Evolutionary conservation across 2,113 vertebrate genomes (phyloP), one percentile per base, ranked within the genome.

Genomic region (Tetrao urogallus): DNA sequence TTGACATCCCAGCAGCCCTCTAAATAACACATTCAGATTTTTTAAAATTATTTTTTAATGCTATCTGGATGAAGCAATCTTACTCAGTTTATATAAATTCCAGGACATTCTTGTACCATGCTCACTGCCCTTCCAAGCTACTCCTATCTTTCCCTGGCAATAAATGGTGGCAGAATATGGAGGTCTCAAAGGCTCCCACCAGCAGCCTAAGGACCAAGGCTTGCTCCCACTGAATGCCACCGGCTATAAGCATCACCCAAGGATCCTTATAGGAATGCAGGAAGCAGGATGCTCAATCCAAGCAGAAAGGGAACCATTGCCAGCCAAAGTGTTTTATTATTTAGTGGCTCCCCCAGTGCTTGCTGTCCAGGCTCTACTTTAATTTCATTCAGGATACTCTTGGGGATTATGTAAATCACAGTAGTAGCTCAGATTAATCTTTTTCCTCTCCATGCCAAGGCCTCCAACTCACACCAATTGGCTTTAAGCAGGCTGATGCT

Each of bases 1-100:
- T 74, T 81, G 52, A 69, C 73, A 90, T 86, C 72, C 78, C 79
- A 91, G 76, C 61, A 91, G 79, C 21, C n/a, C 60, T 77, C 64
- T 73, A 91, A 77, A 67, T 71, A 92, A 89, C 69, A 86, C 32
- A 42, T 63, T 66, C 42, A 48, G 60, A 32, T 83, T 17, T 40
- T 24, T 8, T 1, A 25, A 40, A 69, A 32, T 36, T 28, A 61
- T 80, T 77, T 64, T 58, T 12, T 36, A 15, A 19, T 90, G 40
- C 8, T 40, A 20, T 80, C 25, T 43, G 27, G 43, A 73, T 82
- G 79, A 92, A 79, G 64, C 58, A 82, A 38, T 38, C 20, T 83
- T 43, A 75, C 6, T 48, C 47, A 70, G n/a, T 71, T 89, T 70
- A 80, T 52, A 60, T 21, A 57, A 79, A 82, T 52, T 86, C 57